A percentile compares a stretch with the other conserved stretches of the same genome.
These are phyloP conservation scores for Cariama cristata DNA, from an alignment of 2,113 vertebrate species.

Conservation along the genomic window DNA sequence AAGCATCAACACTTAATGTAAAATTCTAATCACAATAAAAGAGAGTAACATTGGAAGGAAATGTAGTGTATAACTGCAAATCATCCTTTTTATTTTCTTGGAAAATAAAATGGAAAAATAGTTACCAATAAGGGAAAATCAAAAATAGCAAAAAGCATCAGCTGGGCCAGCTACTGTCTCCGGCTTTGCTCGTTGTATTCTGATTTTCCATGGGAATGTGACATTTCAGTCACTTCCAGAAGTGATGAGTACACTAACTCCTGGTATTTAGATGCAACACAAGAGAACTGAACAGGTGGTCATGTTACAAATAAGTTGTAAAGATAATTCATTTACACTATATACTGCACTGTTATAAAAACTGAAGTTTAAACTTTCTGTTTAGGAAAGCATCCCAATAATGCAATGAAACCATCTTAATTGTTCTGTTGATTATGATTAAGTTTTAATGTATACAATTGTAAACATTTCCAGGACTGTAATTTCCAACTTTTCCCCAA, in stretches of 20 bases:
- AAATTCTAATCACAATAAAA: slow-evolving; percentile 78
- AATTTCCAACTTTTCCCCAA: neutral
- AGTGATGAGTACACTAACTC: neutral
- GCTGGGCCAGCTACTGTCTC: neutral
- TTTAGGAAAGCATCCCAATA: neutral
- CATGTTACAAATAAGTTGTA: neutral
- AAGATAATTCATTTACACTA: neutral
- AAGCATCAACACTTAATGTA: slow-evolving; percentile 75
- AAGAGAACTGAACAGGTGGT: slow-evolving; percentile 19
- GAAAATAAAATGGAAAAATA: slow-evolving; percentile 55
- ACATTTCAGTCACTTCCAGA: slow-evolving; percentile 41
- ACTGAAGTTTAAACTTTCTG: neutral
- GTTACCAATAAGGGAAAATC: neutral
- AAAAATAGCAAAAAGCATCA: neutral
- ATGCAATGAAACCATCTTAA: neutral
- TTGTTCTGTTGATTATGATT: neutral
- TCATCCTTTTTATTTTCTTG: slow-evolving; percentile 40
- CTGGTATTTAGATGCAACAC: neutral
- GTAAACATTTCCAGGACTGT: neutral
- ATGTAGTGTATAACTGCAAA: slow-evolving; percentile 64
- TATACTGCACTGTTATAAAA: neutral
- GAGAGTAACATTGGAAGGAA: slow-evolving; percentile 51
- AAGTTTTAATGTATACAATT: neutral
- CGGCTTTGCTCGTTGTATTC: neutral
- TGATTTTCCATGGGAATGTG: neutral